Percentiles rank a stretch among this genome's conserved stretches.
Conservation (phyloP, 2,888 invertebrate species). For the Octonoba sinensis region DNA sequence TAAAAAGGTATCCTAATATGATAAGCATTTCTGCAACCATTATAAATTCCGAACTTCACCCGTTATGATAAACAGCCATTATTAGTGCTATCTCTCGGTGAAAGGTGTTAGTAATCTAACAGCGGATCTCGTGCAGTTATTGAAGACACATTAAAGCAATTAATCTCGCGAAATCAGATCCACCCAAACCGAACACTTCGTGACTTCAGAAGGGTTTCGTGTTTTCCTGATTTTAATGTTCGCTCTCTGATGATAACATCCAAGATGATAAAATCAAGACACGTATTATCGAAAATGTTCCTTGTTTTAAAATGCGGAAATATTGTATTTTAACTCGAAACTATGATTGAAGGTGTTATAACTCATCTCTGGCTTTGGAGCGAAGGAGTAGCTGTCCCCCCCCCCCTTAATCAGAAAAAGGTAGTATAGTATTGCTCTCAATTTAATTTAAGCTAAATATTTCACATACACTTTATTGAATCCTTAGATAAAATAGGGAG, state of each 20-base stretch:
- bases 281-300: background rate
- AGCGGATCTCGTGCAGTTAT: slow-evolving; percentile 19
- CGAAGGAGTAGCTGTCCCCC: background rate
- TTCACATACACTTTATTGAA: too few species aligned
- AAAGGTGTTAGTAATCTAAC: slow-evolving; percentile 14
- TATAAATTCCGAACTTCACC: background rate
- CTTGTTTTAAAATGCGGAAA: background rate
- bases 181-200: background rate
- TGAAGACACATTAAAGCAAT: slow-evolving; percentile 41
- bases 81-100: slow-evolving; percentile 28
- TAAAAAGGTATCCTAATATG: too few species aligned
- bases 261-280: background rate
- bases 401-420: background rate
- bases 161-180: slow-evolving; percentile 51
- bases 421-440: background rate
- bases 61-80: slow-evolving; percentile 25
- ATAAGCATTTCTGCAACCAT: background rate
- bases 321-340: too few species aligned
- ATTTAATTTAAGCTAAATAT: too few species aligned
- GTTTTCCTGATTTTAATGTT: slow-evolving; percentile 9
- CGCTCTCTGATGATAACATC: slow-evolving; percentile 17
- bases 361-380: too few species aligned
- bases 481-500: too few species aligned
- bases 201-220: slow-evolving; percentile 26
- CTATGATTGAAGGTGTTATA: too few species aligned